phyloP scores from a whole-genome alignment of 2,888 invertebrate species.

The Phortica magna region DNA sequence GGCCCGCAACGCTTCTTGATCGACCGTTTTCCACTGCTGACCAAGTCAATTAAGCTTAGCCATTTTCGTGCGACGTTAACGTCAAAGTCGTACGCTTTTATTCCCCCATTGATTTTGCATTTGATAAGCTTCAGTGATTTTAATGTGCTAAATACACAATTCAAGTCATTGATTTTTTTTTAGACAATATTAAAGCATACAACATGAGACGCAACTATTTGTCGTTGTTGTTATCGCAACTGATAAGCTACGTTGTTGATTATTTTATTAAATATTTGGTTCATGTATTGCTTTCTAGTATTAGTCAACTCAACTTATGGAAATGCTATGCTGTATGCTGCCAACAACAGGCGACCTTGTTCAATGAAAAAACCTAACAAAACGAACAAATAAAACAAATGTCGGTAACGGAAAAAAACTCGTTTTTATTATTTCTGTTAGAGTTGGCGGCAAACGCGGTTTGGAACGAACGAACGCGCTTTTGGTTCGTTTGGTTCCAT shows the following conservation, averaged over 20 bases:
- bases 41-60: not conserved
- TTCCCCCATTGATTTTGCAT: constrained; percentile 68
- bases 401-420: not conserved
- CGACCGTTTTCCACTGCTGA: constrained; percentile 16
- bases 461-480: too few relatives aligned
- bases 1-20: not conserved
- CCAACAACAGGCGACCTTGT: constrained; percentile 1
- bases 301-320: too few relatives aligned
- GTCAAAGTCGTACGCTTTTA: constrained; percentile 36
- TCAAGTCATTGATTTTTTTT: constrained; percentile 31
- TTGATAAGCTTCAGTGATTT: constrained; percentile 62
- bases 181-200: not conserved
- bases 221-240: not conserved
- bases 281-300: too few relatives aligned
- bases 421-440: not conserved
- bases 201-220: not conserved
- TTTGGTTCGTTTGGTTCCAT: too few relatives aligned
- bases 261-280: constrained; percentile 39
- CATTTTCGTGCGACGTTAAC: not conserved
- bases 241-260: constrained; percentile 4
- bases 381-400: not conserved
- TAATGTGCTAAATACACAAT: not conserved
- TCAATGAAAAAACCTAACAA: not conserved
- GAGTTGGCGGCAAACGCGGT: not conserved
- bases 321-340: too few relatives aligned